Conservation (phyloP, 2,888 invertebrate species). For the Hofmannophila pseudospretella region DNA sequence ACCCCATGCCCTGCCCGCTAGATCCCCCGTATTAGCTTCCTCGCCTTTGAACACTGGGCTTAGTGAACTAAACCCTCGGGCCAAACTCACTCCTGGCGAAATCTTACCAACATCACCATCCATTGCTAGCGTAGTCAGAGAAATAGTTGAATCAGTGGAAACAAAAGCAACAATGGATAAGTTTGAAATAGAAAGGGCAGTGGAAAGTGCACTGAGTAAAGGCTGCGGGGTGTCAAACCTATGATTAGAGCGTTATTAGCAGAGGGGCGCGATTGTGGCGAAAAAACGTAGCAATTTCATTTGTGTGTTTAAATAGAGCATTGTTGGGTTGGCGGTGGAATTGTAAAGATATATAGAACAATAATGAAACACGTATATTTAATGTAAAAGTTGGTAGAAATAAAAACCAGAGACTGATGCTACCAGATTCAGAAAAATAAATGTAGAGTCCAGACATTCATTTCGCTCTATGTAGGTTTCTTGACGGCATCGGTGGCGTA, state of each 20-base stretch:
- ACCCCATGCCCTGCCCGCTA: slow-evolving; percentile 50
- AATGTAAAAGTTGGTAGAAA: too few species aligned
- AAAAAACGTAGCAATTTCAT: slow-evolving; percentile 44
- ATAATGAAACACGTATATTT: too few species aligned
- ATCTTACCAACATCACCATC: slow-evolving; percentile 10
- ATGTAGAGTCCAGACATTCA: too few species aligned
- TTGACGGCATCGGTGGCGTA: too few species aligned
- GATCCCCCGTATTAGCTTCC: slow-evolving; percentile 59
- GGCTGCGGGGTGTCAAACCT: slow-evolving; percentile 61
- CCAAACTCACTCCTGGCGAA: slow-evolving; percentile 13
- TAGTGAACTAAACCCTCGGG: slow-evolving; percentile 26
- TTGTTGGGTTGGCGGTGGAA: slow-evolving; percentile 29
- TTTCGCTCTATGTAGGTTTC: too few species aligned
- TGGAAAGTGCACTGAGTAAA: slow-evolving; percentile 14
- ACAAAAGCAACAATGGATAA: slow-evolving; percentile 13
- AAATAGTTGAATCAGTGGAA: not conserved
- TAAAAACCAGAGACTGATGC: too few species aligned
- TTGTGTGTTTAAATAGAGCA: slow-evolving; percentile 29
- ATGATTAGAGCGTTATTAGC: slow-evolving; percentile 68
- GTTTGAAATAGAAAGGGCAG: slow-evolving; percentile 1
- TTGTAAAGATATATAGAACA: too few species aligned
- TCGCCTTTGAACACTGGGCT: slow-evolving; percentile 42
- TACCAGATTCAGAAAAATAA: too few species aligned
- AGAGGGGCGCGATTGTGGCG: slow-evolving; percentile 55
- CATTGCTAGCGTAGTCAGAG: slow-evolving; percentile 24